Base-by-base conservation (phyloP, 1,140 invertebrate species). In the Luehdorfia chinensis region DNA sequence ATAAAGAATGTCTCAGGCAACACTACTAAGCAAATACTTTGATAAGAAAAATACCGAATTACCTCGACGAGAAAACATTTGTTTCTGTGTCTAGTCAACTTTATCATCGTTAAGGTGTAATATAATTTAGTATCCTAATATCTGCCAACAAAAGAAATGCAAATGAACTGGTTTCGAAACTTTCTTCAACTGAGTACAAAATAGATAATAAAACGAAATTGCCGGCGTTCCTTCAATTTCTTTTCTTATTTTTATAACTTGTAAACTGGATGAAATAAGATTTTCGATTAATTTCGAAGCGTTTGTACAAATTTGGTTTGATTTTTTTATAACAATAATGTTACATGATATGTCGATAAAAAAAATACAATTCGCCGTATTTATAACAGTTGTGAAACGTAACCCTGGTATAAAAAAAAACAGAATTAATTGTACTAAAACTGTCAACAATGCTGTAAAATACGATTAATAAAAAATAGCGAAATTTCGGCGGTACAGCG, bases 171-270 rank as follows among this genome's bases (percentile, higher is more conserved):
- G 25, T 43, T 30, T 43, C 25, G 18, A 43, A 43, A 43, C 39
- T 43, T 43, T 43, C 15, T 30, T 13, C 25, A 16, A 15, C 25
- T 8, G 23, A 28, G 25, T 28, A 43, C 25, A 43, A 39, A 39
- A 30, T 25, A 43, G 39, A 43, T 28, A 43, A 43, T 30, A 43
- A 28, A 43, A 43, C 25, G 15, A 43, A 43, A 43, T 43, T 43
- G 25, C 39, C 39, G 9, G 30, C 39, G 16, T 43, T 43, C 21
- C 37, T 41, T 41, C 37, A 41, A 41, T 41, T 28, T 41, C 39
- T 43, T 43, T 30, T 43, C 25, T 43, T 43, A 43, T 43, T 43
- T 43, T 30, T 43, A 30, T 43, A 28, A 30, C 23, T 43, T 43
- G 39, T 43, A 28, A 43, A 43, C 39, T 43, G 23, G 39, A 43